These are phyloP conservation scores for Pseudopodoces humilis DNA, from an alignment of 2,113 vertebrate species.

Conservation along the genomic window DNA sequence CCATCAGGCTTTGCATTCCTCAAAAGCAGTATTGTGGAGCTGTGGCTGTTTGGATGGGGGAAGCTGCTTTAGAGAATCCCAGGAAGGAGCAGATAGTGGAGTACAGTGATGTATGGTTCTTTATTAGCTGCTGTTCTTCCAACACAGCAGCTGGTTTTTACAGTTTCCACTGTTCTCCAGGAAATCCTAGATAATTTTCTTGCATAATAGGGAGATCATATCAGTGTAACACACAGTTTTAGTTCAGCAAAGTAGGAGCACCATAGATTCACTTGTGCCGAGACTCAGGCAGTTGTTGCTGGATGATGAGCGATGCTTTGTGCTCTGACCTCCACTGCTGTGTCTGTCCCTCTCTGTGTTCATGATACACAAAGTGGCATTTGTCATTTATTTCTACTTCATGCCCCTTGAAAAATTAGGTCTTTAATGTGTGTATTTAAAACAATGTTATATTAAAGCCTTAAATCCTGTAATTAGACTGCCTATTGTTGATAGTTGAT, in stretches of 20 bases:
- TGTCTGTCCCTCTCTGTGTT: neutral
- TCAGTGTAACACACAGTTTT: neutral
- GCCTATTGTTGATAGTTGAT: neutral
- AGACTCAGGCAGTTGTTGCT: neutral
- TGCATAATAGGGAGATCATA: neutral
- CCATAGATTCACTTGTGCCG: neutral
- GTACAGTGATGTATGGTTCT: neutral
- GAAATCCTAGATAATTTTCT: constrained; percentile 1
- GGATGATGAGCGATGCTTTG: accelerated
- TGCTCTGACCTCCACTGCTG: neutral
- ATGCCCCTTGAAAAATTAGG: neutral
- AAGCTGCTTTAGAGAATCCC: neutral
- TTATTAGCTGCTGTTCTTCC: neutral
- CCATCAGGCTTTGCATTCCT: neutral
- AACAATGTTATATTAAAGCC: neutral
- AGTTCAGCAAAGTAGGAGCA: neutral
- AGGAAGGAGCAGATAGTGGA: neutral
- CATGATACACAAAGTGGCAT: neutral
- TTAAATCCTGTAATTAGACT: neutral
- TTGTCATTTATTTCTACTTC: neutral
- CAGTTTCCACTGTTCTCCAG: neutral
- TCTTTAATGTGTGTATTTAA: neutral
- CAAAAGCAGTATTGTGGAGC: neutral
- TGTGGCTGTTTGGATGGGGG: neutral
- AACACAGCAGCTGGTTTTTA: neutral